phyloP scores from a whole-genome alignment of 2,113 vertebrate genomes.

The Camelus bactrianus region DNA sequence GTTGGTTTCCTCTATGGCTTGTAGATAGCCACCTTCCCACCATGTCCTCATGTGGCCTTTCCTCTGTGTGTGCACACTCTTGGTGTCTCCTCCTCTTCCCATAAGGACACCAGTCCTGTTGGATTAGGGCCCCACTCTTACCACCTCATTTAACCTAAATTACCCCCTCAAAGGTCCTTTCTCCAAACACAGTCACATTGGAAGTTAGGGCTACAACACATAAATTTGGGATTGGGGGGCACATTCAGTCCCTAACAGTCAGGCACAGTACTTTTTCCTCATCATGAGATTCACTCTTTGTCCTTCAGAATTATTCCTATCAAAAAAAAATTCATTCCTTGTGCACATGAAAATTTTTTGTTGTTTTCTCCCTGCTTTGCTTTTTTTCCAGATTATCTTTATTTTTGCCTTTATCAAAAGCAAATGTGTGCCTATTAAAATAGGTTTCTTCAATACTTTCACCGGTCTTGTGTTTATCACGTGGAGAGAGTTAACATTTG shows the following conservation, averaged over 20 bases:
- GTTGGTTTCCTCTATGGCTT: background rate
- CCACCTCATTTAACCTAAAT: background rate
- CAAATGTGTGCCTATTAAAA: slow-evolving; percentile 1
- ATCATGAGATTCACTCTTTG: background rate
- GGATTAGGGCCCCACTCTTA: background rate
- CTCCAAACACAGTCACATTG: background rate
- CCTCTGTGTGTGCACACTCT: background rate
- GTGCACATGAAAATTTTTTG: background rate
- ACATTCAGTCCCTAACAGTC: background rate
- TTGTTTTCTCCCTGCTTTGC: background rate
- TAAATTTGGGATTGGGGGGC: no score
- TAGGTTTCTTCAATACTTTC: background rate
- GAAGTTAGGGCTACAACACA: background rate
- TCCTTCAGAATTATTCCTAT: slow-evolving; percentile 12
- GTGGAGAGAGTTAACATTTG: background rate
- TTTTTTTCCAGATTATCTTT: slow-evolving; percentile 24
- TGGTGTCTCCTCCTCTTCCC: background rate
- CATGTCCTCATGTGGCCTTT: background rate
- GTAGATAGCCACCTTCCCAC: background rate
- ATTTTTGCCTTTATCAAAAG: background rate
- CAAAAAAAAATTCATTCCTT: background rate
- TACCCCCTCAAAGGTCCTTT: background rate
- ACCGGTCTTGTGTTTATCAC: background rate
- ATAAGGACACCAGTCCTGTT: background rate
- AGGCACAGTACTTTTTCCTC: background rate